Conservation (phyloP, 2,113 vertebrate genomes). For the Siphamia tubifer region DNA sequence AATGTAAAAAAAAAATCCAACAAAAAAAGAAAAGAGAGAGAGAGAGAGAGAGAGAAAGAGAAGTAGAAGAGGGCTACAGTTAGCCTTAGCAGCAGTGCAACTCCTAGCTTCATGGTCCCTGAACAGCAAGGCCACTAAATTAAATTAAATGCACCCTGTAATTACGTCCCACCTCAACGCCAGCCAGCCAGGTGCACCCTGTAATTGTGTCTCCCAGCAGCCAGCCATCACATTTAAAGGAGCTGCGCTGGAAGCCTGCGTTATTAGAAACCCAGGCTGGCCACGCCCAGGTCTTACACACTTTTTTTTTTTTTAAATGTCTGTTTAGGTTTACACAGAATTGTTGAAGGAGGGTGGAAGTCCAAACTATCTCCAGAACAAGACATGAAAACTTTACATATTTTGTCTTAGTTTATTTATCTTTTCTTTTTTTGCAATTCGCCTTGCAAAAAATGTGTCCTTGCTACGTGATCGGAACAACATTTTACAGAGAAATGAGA, state of each 20-base stretch:
- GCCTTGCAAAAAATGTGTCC: background rate
- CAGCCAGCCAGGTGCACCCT: constrained; percentile 75
- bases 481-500: background rate
- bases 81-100: constrained; percentile 56
- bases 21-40: background rate
- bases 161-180: constrained; percentile 69
- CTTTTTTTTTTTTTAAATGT: background rate
- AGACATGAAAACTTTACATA: no score
- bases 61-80: constrained; percentile 52
- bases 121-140: constrained; percentile 61
- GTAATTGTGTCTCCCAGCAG: constrained; percentile 72
- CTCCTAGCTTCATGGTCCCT: constrained; percentile 43
- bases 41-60: background rate
- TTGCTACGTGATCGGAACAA: background rate
- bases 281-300: constrained; percentile 71
- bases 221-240: constrained; percentile 67
- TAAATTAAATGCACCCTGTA: constrained; percentile 72
- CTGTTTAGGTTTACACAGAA: background rate
- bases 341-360: no score
- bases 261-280: constrained; percentile 73
- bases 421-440: no score
- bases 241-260: constrained; percentile 52
- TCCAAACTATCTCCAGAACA: no score
- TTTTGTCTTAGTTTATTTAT: no score
- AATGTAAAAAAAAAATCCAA: background rate